phyloP scores from a whole-genome alignment of 2,113 vertebrate genomes.

The Gorsachius goisagi region DNA sequence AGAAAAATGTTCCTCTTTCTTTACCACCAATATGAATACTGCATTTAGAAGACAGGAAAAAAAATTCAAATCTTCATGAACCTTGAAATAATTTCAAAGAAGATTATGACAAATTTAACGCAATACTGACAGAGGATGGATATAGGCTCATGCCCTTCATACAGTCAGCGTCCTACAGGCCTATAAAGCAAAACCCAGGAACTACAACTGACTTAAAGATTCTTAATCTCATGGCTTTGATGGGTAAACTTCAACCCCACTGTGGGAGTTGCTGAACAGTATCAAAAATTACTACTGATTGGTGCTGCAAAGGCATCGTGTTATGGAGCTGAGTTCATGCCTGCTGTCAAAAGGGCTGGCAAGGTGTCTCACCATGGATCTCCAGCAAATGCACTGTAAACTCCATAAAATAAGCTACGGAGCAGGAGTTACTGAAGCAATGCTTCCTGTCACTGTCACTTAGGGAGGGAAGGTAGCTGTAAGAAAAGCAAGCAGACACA shows the following conservation, averaged over 20 bases:
- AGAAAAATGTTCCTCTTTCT: neutral
- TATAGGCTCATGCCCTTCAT: neutral
- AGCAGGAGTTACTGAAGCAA: neutral
- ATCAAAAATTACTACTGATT: neutral
- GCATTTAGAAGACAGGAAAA: neutral
- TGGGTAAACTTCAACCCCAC: neutral
- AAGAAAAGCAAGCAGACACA: neutral
- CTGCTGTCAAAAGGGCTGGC: neutral
- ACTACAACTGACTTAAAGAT: neutral
- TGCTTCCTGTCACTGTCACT: neutral
- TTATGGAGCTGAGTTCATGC: accelerated
- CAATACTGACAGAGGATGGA: neutral
- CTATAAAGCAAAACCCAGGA: neutral
- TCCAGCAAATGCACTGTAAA: neutral
- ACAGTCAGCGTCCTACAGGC: neutral
- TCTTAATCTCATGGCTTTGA: neutral
- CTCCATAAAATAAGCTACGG: neutral
- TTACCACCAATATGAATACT: neutral
- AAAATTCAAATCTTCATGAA: neutral
- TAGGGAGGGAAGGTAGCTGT: neutral
- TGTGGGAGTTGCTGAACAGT: neutral
- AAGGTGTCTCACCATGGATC: no score
- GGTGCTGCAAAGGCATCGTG: neutral
- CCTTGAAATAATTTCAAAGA: neutral
- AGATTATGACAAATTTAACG: neutral